Evolutionary conservation across 64 coral and sea anemone genomes (phyloP).

Genomic region (Pocillopora damicornis): DNA sequence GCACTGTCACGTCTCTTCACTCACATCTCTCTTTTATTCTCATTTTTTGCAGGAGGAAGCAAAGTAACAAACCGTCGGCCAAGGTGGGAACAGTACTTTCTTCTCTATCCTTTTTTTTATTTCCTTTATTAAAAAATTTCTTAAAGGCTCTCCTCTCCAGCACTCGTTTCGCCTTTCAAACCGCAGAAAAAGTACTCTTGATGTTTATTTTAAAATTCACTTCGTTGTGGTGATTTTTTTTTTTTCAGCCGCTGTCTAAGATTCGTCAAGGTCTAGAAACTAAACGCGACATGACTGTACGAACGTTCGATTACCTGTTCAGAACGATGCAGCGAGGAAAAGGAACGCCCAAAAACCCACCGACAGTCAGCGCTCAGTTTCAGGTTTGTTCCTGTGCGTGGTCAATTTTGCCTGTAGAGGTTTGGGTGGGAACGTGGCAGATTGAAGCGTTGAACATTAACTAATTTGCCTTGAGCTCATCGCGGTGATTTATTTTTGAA

Average conservation of each 20-base stretch:
- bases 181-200: no score
- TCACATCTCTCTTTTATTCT: not conserved
- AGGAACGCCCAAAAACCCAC: conserved; percentile 89
- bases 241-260: conserved; percentile 67
- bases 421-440: not conserved
- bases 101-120: not conserved
- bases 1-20: not conserved
- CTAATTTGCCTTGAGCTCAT: no score
- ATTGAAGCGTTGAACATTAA: not conserved
- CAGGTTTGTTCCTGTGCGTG: conserved; percentile 54
- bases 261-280: conserved; percentile 90
- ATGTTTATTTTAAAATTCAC: not conserved
- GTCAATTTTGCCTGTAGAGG: no score
- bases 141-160: no score
- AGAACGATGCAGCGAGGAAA: conserved; percentile 67
- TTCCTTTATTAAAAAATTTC: not conserved
- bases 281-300: conserved; percentile 93
- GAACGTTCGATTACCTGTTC: conserved; percentile 93
- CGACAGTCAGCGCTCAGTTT: conserved; percentile 96
- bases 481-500: no score
- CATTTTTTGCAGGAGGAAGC: conserved; percentile 31
- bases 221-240: not conserved
- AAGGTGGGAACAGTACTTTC: not conserved
- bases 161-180: no score
- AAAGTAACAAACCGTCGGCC: conserved; percentile 7